Conservation (phyloP, 1,140 invertebrate genomes). For the Aricia agestis region DNA sequence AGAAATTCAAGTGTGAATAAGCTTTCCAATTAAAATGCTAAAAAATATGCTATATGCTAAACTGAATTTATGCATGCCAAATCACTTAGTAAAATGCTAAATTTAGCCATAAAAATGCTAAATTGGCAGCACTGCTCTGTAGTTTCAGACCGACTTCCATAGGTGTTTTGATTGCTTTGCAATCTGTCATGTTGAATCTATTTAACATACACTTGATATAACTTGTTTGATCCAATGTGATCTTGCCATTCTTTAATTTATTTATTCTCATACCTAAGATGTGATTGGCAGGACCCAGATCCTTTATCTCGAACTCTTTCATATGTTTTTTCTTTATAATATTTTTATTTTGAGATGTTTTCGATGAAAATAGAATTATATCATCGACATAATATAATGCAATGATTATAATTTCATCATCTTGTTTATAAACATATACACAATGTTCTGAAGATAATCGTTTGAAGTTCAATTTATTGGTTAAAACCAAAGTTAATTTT, state of each 20-base stretch:
- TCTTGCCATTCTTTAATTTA: not conserved
- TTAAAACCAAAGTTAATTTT: slow-evolving; percentile 10
- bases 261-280: slow-evolving; percentile 27
- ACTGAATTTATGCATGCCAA: too few relatives aligned
- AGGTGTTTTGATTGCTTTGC: slow-evolving; percentile 25
- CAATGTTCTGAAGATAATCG: slow-evolving; percentile 20
- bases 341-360: not conserved
- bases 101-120: too few relatives aligned
- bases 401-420: slow-evolving; percentile 18
- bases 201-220: slow-evolving; percentile 18
- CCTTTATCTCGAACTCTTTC: slow-evolving; percentile 26
- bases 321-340: slow-evolving; percentile 16
- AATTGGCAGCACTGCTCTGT: too few relatives aligned
- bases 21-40: too few relatives aligned
- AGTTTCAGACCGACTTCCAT: slow-evolving; percentile 22
- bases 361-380: slow-evolving; percentile 26
- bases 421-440: slow-evolving; percentile 20
- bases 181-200: slow-evolving; percentile 26
- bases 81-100: too few relatives aligned
- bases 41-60: too few relatives aligned
- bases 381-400: slow-evolving; percentile 28
- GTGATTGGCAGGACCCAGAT: slow-evolving; percentile 22
- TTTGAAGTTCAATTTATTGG: not conserved
- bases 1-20: too few relatives aligned
- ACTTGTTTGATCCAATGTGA: slow-evolving; percentile 19